These are phyloP conservation scores for Pleuronectes platessa DNA, from an alignment of 2,113 vertebrate genomes.

Conservation along the genomic window DNA sequence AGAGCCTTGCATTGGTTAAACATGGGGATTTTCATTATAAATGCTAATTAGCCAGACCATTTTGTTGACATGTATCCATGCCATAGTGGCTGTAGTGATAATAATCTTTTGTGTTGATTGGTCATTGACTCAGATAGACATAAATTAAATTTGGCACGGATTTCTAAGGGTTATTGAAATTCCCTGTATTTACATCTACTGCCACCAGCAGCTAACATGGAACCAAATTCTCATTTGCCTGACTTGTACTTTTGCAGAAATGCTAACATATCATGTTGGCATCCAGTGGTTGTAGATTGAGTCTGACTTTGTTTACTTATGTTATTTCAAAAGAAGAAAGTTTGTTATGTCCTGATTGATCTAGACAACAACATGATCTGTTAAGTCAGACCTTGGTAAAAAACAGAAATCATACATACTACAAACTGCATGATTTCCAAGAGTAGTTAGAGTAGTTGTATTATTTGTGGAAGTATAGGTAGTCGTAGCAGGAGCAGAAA, in stretches of 20 bases:
- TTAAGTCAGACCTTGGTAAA: no score
- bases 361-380: no score
- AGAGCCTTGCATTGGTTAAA: neutral
- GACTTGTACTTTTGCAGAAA: neutral
- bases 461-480: no score
- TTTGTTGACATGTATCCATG: neutral
- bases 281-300: no score
- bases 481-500: no score
- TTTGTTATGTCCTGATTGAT: no score
- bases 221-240: neutral
- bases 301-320: no score
- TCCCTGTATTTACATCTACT: neutral
- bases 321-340: no score
- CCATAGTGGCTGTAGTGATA: neutral
- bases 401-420: no score
- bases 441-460: no score
- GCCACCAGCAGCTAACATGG: neutral
- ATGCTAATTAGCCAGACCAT: neutral
- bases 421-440: no score
- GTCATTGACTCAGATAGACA: neutral
- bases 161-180: neutral
- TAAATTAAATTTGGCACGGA: neutral
- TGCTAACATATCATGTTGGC: neutral
- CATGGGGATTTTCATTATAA: neutral
- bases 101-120: neutral